Conservation (phyloP, 30 jellyfish, hydroid and myxozoan genomes). For the Aurelia aurita complex sp. Pacific region DNA sequence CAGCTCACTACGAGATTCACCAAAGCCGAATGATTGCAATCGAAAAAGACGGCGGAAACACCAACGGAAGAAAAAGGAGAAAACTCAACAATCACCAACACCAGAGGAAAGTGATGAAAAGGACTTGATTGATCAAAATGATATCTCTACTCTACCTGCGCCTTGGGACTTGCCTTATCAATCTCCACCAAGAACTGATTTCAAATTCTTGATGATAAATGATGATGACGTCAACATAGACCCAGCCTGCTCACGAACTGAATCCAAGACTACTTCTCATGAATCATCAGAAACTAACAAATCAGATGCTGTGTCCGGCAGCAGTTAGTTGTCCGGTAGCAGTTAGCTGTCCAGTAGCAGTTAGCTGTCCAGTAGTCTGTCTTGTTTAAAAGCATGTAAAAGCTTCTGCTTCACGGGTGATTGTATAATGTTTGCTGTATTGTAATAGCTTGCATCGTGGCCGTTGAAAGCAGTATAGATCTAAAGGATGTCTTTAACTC, state of each 20-base stretch:
- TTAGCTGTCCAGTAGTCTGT: too few relatives aligned
- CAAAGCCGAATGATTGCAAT: slow-evolving; percentile 34
- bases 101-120: slow-evolving; percentile 16
- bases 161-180: slow-evolving; percentile 96
- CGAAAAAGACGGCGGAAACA: slow-evolving; percentile 61
- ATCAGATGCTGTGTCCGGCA: too few relatives aligned
- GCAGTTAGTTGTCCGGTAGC: too few relatives aligned
- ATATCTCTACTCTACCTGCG: slow-evolving; percentile 73
- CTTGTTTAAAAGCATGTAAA: too few relatives aligned
- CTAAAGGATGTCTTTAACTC: too few relatives aligned
- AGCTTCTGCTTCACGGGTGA: too few relatives aligned
- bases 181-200: slow-evolving; percentile 94
- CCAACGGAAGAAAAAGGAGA: slow-evolving; percentile 37
- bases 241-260: slow-evolving; percentile 94
- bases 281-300: slow-evolving; percentile 10
- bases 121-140: slow-evolving; percentile 8
- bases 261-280: slow-evolving; percentile 57
- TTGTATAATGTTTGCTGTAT: too few relatives aligned
- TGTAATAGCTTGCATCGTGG: too few relatives aligned
- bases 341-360: too few relatives aligned
- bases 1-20: slow-evolving; percentile 34
- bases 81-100: slow-evolving; percentile 20
- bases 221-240: slow-evolving; percentile 81
- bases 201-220: slow-evolving; percentile 50
- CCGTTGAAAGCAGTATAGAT: too few relatives aligned